Base-by-base conservation (phyloP, 2,797 vertebrate species). In the Catamblyrhynchus diadema region DNA sequence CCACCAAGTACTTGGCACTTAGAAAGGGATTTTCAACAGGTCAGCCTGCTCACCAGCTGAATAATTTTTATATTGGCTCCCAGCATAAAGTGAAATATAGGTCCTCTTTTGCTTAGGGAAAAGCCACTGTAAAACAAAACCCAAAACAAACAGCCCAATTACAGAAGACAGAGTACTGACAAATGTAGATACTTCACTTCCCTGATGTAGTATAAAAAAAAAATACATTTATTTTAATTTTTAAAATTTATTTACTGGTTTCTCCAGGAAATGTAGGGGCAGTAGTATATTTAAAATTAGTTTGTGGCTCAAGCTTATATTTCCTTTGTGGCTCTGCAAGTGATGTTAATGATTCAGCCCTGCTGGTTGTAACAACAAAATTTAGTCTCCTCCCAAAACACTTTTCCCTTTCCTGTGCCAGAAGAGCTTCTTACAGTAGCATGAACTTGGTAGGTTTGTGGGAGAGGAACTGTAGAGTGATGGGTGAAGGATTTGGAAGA, bases 41-140 rank as follows among this genome's bases (percentile, higher is more conserved):
- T 72, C 37, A 32, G 12, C 15, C 57, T 59, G 14, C 18, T 90
- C 8, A 37, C 4, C 18, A 53, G 28, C 18, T 71, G 20, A 81
- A 54, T 41, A 24, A 3, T n/a, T 66, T 48, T 7, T 44, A 20
- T 57, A 39, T 23, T 37, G 15, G 13, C 14, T 59, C 25, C 45
- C 8, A 79, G 7, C 2, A 9, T 47, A 18, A 87, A 45, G 10
- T 3, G 3, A 51, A 69, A 67, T 32, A 57, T 2, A 57, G 19
- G 9, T 57, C 12, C 37, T 64, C 23, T 69, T 73, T 78, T 20
- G 14, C 9, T 41, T 48, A 25, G 4, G 6, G 37, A 44, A 70
- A 50, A 56, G 8, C 0, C 4, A 32, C n/a, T 5, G 8, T 5
- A 48, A 74, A 65, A 33, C 3, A 47, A 56, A 64, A 6, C 1